Base-by-base conservation (phyloP, 2,797 vertebrate genomes). In the Carapus acus region DNA sequence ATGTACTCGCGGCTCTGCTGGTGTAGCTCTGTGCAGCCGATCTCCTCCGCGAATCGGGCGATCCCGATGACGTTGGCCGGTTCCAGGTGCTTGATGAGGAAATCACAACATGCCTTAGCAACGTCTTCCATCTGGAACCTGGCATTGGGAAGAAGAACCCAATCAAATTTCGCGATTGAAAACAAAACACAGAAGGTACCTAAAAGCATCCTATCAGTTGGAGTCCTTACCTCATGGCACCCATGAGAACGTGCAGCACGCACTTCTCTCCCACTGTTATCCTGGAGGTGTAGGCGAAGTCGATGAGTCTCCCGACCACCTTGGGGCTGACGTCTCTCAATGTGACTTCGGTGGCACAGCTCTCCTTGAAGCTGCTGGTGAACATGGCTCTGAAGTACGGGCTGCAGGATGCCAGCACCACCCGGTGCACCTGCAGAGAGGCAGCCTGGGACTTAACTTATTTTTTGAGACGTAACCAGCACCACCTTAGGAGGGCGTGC, bases 381-480 rank as follows among this genome's bases (percentile, higher is more conserved):
- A 92, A 92, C 90, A 92, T 92, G 74, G 90, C 90, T 71, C 85
- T 87, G 77, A 92, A 92, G 66, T 90, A 91, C 0, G 87, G 79
- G 78, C 90, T 92, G 40, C 86, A 90, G 34, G 90, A 86, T 4
- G 90, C 89, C 75, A 92, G 85, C 0, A 92, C 90, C 67, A 92
- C 73, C 54, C 81, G 88, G 58, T 92, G 90, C 33, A 89, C 90
- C 85, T 89, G 68, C 20, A 13, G 14, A 15, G 16, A 16, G 14
- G 34, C 34, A 36, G 13, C 34, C 4, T n/a, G 34, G 34, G 31
- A 27, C 24, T 5, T 9, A 27, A 27, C 24, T 5, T 9, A 5
- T 27, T 27, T 5, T 9, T 27, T 5, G 24, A 9, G 24, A 27
- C 24, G 24, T 27, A 5, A n/a, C n/a, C n/a, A n/a, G n/a, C n/a